Evolutionary conservation across 2,888 invertebrate genomes (phyloP), one percentile per base, ranked within the genome.

Genomic region (Drosophila incognita): DNA sequence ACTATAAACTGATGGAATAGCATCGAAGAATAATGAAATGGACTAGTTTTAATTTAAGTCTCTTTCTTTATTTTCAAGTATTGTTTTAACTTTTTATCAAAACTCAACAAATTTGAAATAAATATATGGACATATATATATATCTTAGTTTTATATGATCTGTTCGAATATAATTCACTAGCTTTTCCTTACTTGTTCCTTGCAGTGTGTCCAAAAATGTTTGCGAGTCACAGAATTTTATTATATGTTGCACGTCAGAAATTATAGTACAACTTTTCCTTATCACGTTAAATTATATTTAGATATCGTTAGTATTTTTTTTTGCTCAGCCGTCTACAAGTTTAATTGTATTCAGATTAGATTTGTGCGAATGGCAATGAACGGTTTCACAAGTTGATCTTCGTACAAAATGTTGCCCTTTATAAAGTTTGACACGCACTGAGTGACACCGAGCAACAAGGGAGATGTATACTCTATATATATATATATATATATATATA

Each of bases 341-440:
- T 29, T 69, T 74, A 46, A 74, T 59, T 48, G 42, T 36, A 42
- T 48, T 48, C 42, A 76, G 77, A 73, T 73, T 58, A 69, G 51
- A 49, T 11, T n/a, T 27, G 15, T 36, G 42, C 27, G 27, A 31
- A 57, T 38, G 51, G 24, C 48, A 67, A 36, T 63, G 36, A 48
- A 58, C 29, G 21, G 21, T 58, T 31, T 46, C 51, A 59, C 46
- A 48, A 35, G 29, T 24, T 31, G 35, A 24, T 51, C 33, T 35
- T 60, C 24, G 46, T 46, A 21, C 21, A 21, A 46, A 49, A 42
- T 36, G 51, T 56, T 72, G 46, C 40, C 46, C 29, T 42, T 29
- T 40, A 57, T 3, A 42, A 68, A 70, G 70, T 79, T 81, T 77
- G 29, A 52, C 21, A 66, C 29, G 62, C 70, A 81, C 74, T 69